Percentiles rank a stretch among this genome's conserved stretches.
These are phyloP conservation scores for Lontra canadensis DNA, from an alignment of 2,113 vertebrate genomes.

Conservation along the genomic window DNA sequence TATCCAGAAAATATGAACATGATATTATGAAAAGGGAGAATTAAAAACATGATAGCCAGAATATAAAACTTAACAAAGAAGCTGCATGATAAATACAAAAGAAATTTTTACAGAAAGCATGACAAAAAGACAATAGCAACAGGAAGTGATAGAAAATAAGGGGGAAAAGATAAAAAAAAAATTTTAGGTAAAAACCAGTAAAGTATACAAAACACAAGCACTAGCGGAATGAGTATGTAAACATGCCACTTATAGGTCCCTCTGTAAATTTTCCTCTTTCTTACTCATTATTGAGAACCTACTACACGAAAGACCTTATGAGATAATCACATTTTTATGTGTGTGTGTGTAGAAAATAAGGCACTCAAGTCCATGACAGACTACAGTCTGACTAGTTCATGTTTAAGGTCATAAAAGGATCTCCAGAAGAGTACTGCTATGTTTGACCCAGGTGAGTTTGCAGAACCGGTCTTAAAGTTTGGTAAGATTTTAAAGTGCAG, in stretches of 20 bases:
- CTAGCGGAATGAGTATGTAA: not conserved
- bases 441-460: not conserved
- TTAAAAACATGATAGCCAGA: not conserved
- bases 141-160: not conserved
- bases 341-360: not conserved
- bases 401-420: not conserved
- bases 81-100: not conserved
- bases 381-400: not conserved
- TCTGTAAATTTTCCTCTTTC: not conserved
- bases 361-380: not conserved
- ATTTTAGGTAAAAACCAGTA: not conserved
- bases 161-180: not conserved
- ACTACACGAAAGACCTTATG: not conserved
- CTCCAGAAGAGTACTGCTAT: not conserved
- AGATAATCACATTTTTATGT: not conserved
- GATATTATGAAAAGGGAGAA: not conserved
- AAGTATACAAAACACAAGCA: not conserved
- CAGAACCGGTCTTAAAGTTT: not conserved
- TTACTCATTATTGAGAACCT: not conserved
- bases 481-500: conserved; percentile 1
- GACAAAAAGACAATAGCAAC: not conserved
- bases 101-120: not conserved
- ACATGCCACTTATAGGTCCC: not conserved
- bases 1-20: not conserved
- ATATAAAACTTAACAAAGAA: not conserved